Base-by-base conservation (phyloP, 2,113 vertebrate genomes). In the Phrynosoma blainvillii region DNA sequence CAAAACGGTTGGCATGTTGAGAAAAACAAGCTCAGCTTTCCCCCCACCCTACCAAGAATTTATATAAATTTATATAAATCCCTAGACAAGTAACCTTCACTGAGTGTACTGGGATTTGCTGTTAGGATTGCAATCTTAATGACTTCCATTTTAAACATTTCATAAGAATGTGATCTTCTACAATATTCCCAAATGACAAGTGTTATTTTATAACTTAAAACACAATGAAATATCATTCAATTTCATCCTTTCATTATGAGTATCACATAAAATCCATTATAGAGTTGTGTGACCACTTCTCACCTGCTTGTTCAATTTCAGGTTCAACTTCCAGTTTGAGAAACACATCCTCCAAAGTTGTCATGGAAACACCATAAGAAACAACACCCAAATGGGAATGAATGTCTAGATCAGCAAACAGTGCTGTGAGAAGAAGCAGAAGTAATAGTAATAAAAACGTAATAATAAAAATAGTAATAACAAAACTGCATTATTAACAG, bases 351-450 rank as follows among this genome's bases (percentile, higher is more conserved):
- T 99, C 98, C 95, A 99, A 96, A 0, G 98, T 99, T 0, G 98
- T 99, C 98, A 99, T 99, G 90, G 99, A 99, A 93, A 99, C 98
- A 0, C 98, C 99, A 0, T 99, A 99, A 94, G 98, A 98, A 94
- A 96, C 96, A 77, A 99, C 95, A 1, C 98, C 98, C 93, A 99
- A 95, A 86, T 97, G 87, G 66, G 97, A 96, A 74, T 97, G 97
- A 80, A 92, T 95, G 91, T 99, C 98, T 10, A 99, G 95, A 93
- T 98, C 97, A 1, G 98, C 97, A 96, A 99, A 99, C 92, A 99
- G 93, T 7, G 97, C 99, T 99, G 0, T 81, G 88, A 0, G 84
- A 88, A 86, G 40, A 85, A 47, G 21, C 8, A 76, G 20, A 8
- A 76, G 74, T 20, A n/a, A 20, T 2, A n/a, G 71, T 32, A 36